These are phyloP conservation scores for Peribatodes rhomboidaria DNA, from an alignment of 2,888 invertebrate genomes.

Conservation along the genomic window DNA sequence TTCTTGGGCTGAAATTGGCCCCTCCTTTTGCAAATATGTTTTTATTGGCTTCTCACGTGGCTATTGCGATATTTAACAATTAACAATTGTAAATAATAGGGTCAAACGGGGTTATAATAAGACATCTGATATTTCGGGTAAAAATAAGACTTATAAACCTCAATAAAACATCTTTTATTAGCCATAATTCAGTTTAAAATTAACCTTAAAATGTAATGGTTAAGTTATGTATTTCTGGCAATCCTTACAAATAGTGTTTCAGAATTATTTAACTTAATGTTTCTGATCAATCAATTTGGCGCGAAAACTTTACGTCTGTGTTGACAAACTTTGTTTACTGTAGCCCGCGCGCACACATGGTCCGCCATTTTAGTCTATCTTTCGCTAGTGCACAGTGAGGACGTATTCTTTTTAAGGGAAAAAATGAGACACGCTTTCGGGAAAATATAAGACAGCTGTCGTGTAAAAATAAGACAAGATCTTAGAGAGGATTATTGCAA, in stretches of 20 bases:
- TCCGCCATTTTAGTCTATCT: conserved; percentile 2
- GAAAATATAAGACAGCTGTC: conserved; percentile 7
- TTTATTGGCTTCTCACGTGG: too few species aligned
- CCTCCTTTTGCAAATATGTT: too few species aligned
- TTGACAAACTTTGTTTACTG: neutral
- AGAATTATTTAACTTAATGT: neutral
- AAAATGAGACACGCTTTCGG: conserved; percentile 3
- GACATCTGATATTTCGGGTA: conserved; percentile 11
- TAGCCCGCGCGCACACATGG: neutral
- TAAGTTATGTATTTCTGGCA: neutral
- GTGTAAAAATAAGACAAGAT: conserved; percentile 9
- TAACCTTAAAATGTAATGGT: neutral
- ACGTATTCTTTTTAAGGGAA: conserved; percentile 3
- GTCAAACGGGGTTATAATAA: conserved; percentile 8
- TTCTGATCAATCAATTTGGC: neutral
- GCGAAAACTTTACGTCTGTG: conserved; percentile 6
- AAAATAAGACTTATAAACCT: conserved; percentile 4
- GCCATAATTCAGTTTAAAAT: neutral
- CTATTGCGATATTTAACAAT: too few species aligned
- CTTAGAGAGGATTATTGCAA: neutral
- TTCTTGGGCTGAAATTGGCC: too few species aligned
- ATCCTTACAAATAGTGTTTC: neutral
- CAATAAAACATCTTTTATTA: neutral
- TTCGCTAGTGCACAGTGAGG: conserved; percentile 10
- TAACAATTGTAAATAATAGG: too few species aligned